A percentile compares a stretch with the other conserved stretches of the same genome.
Conservation (phyloP, 2,888 invertebrate species). For the Operophtera brumata region DNA sequence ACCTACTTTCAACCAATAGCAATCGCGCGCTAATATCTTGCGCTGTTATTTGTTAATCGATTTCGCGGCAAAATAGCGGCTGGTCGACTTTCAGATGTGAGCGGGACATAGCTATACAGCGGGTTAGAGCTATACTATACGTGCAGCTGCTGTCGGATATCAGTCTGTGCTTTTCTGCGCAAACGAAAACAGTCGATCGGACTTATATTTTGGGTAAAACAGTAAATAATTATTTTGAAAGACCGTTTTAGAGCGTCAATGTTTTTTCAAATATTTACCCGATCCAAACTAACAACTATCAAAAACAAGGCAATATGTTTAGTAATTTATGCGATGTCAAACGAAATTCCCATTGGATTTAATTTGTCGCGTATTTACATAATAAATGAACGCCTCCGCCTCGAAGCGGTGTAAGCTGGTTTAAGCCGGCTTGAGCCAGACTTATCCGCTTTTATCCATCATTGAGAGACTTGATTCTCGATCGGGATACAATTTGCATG, state of each 20-base stretch:
- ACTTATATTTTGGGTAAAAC: no score
- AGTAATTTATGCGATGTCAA: constrained; percentile 67
- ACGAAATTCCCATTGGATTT: constrained; percentile 77
- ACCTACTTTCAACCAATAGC: no score
- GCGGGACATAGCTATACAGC: no score
- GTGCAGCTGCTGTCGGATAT: no score
- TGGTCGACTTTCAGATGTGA: no score
- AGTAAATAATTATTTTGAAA: no score
- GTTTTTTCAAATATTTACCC: not conserved
- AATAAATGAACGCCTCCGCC: constrained; percentile 77
- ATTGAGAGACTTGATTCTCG: constrained; percentile 78
- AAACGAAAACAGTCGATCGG: no score
- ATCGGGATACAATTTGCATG: constrained; percentile 75
- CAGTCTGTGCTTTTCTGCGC: no score
- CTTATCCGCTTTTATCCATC: constrained; percentile 75
- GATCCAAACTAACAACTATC: constrained; percentile 39
- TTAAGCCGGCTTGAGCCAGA: constrained; percentile 53
- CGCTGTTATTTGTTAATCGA: no score
- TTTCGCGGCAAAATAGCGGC: no score
- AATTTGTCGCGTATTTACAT: constrained; percentile 80
- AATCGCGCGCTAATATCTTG: no score
- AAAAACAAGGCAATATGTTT: constrained; percentile 53
- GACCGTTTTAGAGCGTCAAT: not conserved
- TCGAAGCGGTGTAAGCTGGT: constrained; percentile 61
- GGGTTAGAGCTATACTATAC: no score